Evolutionary conservation across 2,797 vertebrate genomes (phyloP), one percentile per base, ranked within the genome.

Genomic region (Bufotes viridis): DNA sequence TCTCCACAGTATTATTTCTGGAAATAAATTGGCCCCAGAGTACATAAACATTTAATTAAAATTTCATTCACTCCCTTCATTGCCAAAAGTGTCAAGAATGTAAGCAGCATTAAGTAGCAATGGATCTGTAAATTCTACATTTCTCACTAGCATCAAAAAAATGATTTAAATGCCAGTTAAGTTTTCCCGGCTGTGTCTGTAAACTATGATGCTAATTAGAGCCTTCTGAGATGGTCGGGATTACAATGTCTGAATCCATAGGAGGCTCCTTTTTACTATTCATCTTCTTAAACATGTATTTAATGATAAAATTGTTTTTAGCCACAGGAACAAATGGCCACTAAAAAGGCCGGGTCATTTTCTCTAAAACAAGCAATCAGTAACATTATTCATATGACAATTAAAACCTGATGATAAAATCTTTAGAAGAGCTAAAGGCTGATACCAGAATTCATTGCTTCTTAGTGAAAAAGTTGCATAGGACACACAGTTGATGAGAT

Each of bases 11-110:
- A 63, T 83, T 87, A 82, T 82, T 78, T 82, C 57, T 78, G 60
- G 58, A 83, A 65, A 82, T 87, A 82, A 87, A 87, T 87, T 87
- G 81, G 87, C 81, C 70, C 61, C 60, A 83, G 72, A 83, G 69
- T 83, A 63, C 24, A 14, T 57, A 78, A 83, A 69, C 72, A 87
- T 87, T 87, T 82, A 83, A 78, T 87, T 87, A 87, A 80, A 79
- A 81, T 81, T 87, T 87, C 78, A 81, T 87, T 82, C 61, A 78
- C 60, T 65, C 70, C 51, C 72, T 72, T 81, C 81, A 76, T 65
- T 83, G 81, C 81, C 81, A 83, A 78, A 87, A 60, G 79, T 83
- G 72, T 87, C 78, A 81, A 72, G 85, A 87, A 79, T 67, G 49
- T 78, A 81, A 42, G 67, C 61, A 65, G 78, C 69, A 82, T 65